Evolutionary conservation across 2,797 vertebrate species (phyloP), one percentile per base, ranked within the genome.

Genomic region (Holocentrus rufus): DNA sequence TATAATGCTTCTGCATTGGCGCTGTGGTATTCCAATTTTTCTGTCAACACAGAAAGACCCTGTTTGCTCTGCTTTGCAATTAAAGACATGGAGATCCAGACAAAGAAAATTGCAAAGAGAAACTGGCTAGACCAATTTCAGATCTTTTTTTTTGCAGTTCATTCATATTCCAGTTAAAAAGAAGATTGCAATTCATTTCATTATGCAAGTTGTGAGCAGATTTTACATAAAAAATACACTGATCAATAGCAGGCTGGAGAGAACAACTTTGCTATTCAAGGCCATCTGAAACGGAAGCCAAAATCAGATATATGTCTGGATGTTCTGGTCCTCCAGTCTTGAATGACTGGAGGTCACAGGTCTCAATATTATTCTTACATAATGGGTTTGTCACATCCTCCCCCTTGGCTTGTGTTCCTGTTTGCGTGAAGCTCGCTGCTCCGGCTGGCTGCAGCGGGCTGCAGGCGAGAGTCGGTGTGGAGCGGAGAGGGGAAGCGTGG

Each of bases 381-480:
- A 69, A 77, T 27, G 15, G 25, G 39, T 80, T 60, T 64, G 23
- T 67, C 64, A 80, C 50, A 31, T 67, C 63, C 61, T 74, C 53
- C 36, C 1, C 52, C 5, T 72, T 82, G 64, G 77, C 76, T 76
- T 77, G 56, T 7, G 5, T n/a, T 79, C 30, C 69, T 79, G 74
- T 86, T 79, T 87, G 57, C 66, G 54, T 67, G 64, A 76, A 65
- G 52, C 74, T 84, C 34, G 63, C 50, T n/a, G 65, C 14, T 66
- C 72, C 78, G 66, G 77, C 64, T 66, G 59, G 44, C 54, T 77
- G 65, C 18, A 49, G 50, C 75, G 20, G 56, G 64, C 56, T 79
- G 7, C 59, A 70, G 58, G 55, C 68, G 9, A 5, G 54, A 39
- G 20, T 11, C 13, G 20, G 20, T 17, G 49, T 11, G n/a, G 14